Evolutionary conservation across 2,113 vertebrate genomes (phyloP).

Genomic region (Megaleporinus macrocephalus): DNA sequence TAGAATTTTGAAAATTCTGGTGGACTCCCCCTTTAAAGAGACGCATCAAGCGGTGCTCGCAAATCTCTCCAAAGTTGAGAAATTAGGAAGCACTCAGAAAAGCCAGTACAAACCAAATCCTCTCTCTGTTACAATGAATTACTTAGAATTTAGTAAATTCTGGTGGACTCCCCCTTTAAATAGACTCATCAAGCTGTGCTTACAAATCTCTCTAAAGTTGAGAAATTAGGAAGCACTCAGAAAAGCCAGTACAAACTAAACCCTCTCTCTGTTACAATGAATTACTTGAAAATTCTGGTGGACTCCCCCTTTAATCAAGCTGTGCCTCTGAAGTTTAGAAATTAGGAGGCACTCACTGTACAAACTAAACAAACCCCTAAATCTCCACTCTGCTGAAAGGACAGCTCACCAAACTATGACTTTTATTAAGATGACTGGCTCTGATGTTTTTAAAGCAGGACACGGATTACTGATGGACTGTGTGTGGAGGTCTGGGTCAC

Average conservation of each 20-base stretch:
- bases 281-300: too few species aligned
- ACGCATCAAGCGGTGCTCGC: neutral
- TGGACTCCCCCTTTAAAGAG: neutral
- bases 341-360: neutral
- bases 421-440: neutral
- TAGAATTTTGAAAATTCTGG: too few species aligned
- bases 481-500: neutral
- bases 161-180: neutral
- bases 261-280: too few species aligned
- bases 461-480: neutral
- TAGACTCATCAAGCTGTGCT: neutral
- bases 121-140: too few species aligned
- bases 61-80: too few species aligned
- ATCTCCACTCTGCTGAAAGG: neutral
- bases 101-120: too few species aligned
- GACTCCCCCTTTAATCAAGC: neutral
- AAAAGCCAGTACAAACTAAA: too few species aligned
- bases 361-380: neutral
- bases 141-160: too few species aligned
- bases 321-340: neutral
- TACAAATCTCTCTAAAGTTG: neutral
- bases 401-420: neutral
- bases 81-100: too few species aligned
- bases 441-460: neutral
- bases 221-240: neutral